phyloP scores from a whole-genome alignment of 2,113 vertebrate species.

The Craseonycteris thonglongyai region DNA sequence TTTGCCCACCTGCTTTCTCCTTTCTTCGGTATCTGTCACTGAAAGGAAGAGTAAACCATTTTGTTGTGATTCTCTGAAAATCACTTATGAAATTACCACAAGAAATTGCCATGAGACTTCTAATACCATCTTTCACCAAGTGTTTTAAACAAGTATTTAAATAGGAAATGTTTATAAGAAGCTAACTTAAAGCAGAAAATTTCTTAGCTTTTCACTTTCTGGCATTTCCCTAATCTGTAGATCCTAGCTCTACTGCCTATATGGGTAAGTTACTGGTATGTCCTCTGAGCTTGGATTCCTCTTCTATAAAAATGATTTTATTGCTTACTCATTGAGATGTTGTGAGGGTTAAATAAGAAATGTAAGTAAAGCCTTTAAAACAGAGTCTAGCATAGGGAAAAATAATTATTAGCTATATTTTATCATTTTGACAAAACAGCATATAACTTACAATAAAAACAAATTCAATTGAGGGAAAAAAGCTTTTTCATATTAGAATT shows the following conservation, averaged over 20 bases:
- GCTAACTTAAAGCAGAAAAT: background rate
- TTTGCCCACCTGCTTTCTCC: background rate
- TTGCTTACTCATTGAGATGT: background rate
- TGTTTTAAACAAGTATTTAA: constrained; percentile 16
- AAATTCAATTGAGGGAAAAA: background rate
- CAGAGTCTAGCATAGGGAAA: background rate
- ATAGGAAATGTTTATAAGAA: background rate
- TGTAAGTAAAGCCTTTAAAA: background rate
- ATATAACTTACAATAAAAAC: background rate
- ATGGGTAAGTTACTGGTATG: background rate
- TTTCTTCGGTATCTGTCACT: background rate
- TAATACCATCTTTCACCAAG: background rate
- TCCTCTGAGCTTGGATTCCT: background rate
- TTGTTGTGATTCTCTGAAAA: background rate
- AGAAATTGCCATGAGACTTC: background rate
- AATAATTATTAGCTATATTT: background rate
- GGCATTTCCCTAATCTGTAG: background rate
- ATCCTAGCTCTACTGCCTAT: background rate
- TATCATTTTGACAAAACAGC: background rate
- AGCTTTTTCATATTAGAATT: background rate
- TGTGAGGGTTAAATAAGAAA: background rate
- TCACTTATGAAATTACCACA: background rate
- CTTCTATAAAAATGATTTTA: background rate
- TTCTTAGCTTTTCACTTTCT: constrained; percentile 5
- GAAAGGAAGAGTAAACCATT: no score